Base-by-base conservation (phyloP, 2,113 vertebrate species). In the Phyllostomus discolor region DNA sequence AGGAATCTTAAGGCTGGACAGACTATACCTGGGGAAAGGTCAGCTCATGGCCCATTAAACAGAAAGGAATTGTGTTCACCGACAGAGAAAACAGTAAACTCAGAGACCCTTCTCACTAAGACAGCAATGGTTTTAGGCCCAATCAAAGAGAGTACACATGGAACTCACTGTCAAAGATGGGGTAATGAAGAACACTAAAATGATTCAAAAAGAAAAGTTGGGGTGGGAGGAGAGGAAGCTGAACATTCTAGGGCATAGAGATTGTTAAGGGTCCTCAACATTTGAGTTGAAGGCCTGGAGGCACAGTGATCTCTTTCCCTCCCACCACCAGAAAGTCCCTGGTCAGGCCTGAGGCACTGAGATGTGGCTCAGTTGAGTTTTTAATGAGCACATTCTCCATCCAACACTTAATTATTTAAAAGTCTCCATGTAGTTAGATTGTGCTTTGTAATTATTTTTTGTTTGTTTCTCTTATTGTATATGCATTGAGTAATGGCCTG, bases 401-500 rank as follows among this genome's bases (percentile, higher is more conserved):
- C 10, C 38, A 35, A 62, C 80, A 20, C 52, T 33, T 12, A 84
- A 67, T 62, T 96, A 48, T 91, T 89, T 91, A 73, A 95, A 92
- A 80, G 31, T 17, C 14, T 33, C 35, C 35, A 54, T 94, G 90
- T 89, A 72, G 50, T 89, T 79, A 86, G 14, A 78, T 31, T 92
- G 62, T 95, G 80, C 28, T 75, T 91, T 89, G 69, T 94, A 76
- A 79, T 72, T 73, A 76, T 59, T 86, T 73, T 93, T 95, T 90
- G 24, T 95, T 43, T 19, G 62, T 88, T 69, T 78, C 46, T 66
- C 86, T 88, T 83, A 67, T 79, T 97, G 94, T 98, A 75, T 95
- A 84, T 96, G 87, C 92, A 95, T 94, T 66, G 67, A 97, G 79
- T 98, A 84, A 50, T 73, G 75, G 90, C 79, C 84, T 89, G 87